Evolutionary conservation across 64 coral and sea anemone species (phyloP).

Genomic region (Montipora cactus): DNA sequence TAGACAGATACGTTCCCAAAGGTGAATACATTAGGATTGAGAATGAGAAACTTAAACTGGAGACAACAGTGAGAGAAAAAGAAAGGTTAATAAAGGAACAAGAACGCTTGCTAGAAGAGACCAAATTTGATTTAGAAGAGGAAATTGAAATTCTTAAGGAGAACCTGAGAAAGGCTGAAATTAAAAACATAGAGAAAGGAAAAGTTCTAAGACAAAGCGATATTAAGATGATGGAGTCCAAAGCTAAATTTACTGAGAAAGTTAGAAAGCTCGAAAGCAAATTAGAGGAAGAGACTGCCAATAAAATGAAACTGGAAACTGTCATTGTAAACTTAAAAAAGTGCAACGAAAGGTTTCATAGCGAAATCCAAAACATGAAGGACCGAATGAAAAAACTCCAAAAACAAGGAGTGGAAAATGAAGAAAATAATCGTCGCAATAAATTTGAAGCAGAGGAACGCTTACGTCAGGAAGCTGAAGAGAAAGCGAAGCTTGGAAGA

Average conservation of each 20-base stretch:
- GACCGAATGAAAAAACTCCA: slow-evolving; percentile 31
- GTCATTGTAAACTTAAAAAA: slow-evolving; percentile 38
- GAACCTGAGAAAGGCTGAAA: slow-evolving; percentile 48
- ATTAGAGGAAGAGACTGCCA: slow-evolving; percentile 32
- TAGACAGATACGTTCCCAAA: slow-evolving; percentile 63
- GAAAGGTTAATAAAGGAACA: slow-evolving; percentile 61
- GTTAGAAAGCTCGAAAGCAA: slow-evolving; percentile 39
- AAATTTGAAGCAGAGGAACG: slow-evolving; percentile 1
- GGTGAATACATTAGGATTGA: slow-evolving; percentile 66
- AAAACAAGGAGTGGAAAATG: slow-evolving; percentile 37
- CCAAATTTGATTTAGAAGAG: slow-evolving; percentile 69
- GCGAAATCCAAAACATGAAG: slow-evolving; percentile 61
- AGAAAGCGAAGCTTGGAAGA: slow-evolving; percentile 44
- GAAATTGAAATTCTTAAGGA: slow-evolving; percentile 62
- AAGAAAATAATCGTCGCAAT: slow-evolving; percentile 27
- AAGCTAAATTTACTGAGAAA: slow-evolving; percentile 49
- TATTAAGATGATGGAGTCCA: slow-evolving; percentile 63
- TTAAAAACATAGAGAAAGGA: slow-evolving; percentile 58
- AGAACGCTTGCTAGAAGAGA: slow-evolving; percentile 62
- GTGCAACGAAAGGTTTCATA: slow-evolving; percentile 41
- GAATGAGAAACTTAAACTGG: slow-evolving; percentile 62
- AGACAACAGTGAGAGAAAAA: slow-evolving; percentile 53
- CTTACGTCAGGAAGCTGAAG: slow-evolving; percentile 36
- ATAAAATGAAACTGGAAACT: slow-evolving; percentile 57
- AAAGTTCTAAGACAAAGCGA: slow-evolving; percentile 49